A percentile compares a stretch with the other conserved stretches of the same genome.
These are phyloP conservation scores for Colossoma macropomum DNA, from an alignment of 2,113 vertebrate species.

Conservation along the genomic window DNA sequence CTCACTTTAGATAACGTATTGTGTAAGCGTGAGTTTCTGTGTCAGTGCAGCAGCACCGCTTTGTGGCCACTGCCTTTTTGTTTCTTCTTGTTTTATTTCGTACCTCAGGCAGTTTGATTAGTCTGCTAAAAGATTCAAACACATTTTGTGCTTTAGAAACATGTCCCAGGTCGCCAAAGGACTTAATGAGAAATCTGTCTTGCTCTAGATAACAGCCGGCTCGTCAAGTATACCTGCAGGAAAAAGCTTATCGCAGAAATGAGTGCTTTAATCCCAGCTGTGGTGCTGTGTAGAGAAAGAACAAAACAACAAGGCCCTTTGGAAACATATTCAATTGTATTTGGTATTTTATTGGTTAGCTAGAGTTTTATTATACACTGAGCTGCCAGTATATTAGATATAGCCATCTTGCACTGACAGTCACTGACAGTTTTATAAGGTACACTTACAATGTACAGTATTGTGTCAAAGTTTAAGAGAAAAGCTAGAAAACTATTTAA, in stretches of 20 bases:
- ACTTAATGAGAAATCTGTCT: slow-evolving; percentile 13
- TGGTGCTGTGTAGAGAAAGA: neutral
- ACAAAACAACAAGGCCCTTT: neutral
- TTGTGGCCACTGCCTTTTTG: neutral
- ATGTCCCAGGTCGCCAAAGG: neutral
- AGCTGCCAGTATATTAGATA: too few species aligned
- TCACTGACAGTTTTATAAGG: too few species aligned
- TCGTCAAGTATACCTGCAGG: neutral
- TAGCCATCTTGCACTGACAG: too few species aligned
- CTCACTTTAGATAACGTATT: neutral
- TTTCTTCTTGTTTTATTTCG: neutral
- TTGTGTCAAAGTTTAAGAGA: too few species aligned
- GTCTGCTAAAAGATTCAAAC: neutral
- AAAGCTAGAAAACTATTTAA: too few species aligned
- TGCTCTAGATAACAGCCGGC: neutral
- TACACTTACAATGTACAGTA: too few species aligned
- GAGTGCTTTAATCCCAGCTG: neutral
- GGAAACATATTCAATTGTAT: neutral
- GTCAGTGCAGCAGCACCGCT: neutral
- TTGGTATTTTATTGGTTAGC: neutral
- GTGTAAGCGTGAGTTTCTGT: neutral
- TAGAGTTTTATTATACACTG: too few species aligned
- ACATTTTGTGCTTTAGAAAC: neutral
- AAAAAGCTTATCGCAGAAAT: neutral
- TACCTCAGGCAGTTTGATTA: neutral